Evolutionary conservation across 2,113 vertebrate species (phyloP).

Genomic region (Callospermophilus lateralis): DNA sequence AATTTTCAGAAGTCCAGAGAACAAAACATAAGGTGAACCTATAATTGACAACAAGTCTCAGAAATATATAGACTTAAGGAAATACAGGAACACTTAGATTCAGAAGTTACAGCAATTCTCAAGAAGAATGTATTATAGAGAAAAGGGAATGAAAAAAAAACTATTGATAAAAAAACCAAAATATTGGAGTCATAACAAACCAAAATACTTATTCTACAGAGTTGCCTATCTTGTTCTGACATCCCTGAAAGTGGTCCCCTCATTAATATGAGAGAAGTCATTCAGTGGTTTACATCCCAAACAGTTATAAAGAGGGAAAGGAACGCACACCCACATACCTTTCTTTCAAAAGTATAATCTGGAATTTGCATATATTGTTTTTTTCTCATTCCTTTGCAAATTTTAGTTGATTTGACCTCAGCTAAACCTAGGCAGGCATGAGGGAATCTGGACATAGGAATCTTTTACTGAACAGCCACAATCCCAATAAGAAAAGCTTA

Average conservation of each 20-base stretch:
- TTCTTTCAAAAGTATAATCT: neutral
- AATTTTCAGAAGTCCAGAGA: neutral
- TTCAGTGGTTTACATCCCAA: neutral
- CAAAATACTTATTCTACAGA: neutral
- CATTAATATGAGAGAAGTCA: neutral
- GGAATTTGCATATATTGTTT: neutral
- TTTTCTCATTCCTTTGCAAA: neutral
- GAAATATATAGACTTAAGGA: neutral
- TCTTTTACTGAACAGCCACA: neutral
- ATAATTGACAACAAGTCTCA: neutral
- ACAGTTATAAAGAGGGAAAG: neutral
- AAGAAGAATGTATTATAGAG: neutral
- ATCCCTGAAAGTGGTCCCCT: neutral
- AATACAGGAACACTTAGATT: neutral
- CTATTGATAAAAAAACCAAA: neutral
- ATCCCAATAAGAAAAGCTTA: neutral
- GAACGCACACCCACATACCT: neutral
- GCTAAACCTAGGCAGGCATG: neutral
- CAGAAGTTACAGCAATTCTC: neutral
- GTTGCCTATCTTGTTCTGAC: neutral
- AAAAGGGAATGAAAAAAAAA: neutral
- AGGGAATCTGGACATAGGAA: neutral
- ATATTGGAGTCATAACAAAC: neutral
- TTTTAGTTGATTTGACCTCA: neutral
- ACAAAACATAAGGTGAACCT: no score